Evolutionary conservation across 2,113 vertebrate species (phyloP), one percentile per base, ranked within the genome.

Genomic region (Brachyistius frenatus): DNA sequence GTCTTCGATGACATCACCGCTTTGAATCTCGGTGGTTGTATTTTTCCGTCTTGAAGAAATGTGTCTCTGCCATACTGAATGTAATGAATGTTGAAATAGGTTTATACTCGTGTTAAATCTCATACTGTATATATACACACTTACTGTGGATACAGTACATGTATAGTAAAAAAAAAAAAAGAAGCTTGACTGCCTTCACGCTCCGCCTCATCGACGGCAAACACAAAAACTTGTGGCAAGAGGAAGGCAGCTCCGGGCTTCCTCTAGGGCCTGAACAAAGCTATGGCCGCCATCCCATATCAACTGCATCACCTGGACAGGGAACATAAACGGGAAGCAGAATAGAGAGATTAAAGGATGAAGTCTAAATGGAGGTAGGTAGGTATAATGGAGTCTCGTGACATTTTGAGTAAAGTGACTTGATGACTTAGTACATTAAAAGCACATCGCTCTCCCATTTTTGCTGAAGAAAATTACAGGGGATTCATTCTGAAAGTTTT

Each of bases 191-290:
- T 73, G 73, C 66, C 6, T 52, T 56, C n/a, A 37, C 37, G 76
- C 57, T 39, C 54, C 8, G 46, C 70, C 72, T 86, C 70, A 57
- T 66, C 33, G 55, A 23, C 66, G 33, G 47, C 55, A 72, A 23
- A 52, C 68, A 71, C 54, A 39, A 71, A 69, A 73, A 80, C 41
- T 62, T 80, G 67, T 39, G 58, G 73, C 16, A 71, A 76, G 41
- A 66, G 60, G 71, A 49, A 75, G n/a, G 76, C 61, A 36, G 57
- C 68, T 47, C 13, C 64, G 66, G 33, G 33, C 8, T 80, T 56
- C 81, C 81, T 75, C 1, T n/a, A 30, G 73, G 66, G 68, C 33
- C 56, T 7, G 58, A 81, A 74, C 76, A 76, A 87, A 90, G 77
- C 68, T 60, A 39, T 78, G 73, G 72, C 73, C 64, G 61, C 50